phyloP scores from a whole-genome alignment of 2,113 vertebrate species.

The Plotosus lineatus region DNA sequence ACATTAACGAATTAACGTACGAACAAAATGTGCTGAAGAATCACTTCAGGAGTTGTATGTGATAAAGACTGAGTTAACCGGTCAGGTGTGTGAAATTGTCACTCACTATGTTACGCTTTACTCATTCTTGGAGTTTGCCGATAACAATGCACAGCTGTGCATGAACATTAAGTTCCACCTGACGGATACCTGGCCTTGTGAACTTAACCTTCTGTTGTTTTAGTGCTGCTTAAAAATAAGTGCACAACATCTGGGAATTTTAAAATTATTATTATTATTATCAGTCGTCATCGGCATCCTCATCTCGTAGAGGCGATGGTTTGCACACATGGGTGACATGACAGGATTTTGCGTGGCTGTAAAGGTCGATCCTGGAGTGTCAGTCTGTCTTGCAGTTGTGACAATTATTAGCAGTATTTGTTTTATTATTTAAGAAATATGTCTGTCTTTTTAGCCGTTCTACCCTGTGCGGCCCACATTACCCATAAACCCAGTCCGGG shows the following conservation, averaged over 20 bases:
- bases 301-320: too few species aligned
- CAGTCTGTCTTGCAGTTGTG: too few species aligned
- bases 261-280: neutral
- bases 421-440: too few species aligned
- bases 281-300: too few species aligned
- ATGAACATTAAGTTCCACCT: neutral
- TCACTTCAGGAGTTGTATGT: neutral
- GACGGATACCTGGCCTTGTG: neutral
- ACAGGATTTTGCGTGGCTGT: too few species aligned
- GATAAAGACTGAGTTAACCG: neutral
- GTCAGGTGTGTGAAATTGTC: neutral
- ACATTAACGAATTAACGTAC: neutral
- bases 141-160: neutral
- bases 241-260: neutral
- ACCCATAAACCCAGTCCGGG: constrained; percentile 81
- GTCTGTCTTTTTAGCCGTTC: constrained; percentile 78
- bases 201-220: neutral
- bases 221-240: neutral
- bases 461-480: constrained; percentile 77
- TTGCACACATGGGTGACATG: too few species aligned
- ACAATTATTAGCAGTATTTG: too few species aligned
- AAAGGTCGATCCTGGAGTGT: too few species aligned
- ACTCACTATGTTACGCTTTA: neutral
- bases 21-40: neutral
- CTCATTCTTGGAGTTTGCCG: neutral